phyloP scores from a whole-genome alignment of 2,888 invertebrate genomes.

The Auanema freiburgensis region DNA sequence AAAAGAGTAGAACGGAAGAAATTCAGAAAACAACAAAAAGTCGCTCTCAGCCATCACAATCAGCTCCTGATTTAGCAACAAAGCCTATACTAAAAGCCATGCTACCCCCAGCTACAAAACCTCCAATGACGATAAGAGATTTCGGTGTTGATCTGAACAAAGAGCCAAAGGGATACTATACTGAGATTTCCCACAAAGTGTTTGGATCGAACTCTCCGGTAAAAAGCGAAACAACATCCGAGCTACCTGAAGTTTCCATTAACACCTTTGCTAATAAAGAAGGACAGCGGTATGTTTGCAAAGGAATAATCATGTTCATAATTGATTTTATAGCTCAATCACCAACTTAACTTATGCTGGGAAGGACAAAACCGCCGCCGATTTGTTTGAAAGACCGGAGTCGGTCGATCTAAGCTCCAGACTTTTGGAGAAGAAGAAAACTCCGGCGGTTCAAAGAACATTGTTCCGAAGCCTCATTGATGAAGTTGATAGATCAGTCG shows the following conservation, averaged over 20 bases:
- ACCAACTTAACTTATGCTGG: slow-evolving; percentile 42
- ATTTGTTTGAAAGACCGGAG: slow-evolving; percentile 43
- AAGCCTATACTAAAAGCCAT: slow-evolving; percentile 8
- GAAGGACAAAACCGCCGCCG: slow-evolving; percentile 24
- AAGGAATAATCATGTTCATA: background rate
- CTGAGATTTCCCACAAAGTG: background rate
- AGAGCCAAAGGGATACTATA: slow-evolving; percentile 22
- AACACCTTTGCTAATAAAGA: background rate
- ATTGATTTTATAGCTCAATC: slow-evolving; percentile 22
- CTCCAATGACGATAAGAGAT: slow-evolving; percentile 28
- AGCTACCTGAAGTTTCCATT: background rate
- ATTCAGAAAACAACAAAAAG: slow-evolving; percentile 17
- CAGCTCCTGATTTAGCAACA: background rate
- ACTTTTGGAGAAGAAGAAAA: background rate
- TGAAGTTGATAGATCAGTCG: slow-evolving; percentile 44
- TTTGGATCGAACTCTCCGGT: background rate
- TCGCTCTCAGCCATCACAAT: background rate
- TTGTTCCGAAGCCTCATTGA: background rate
- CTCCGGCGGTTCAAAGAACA: background rate
- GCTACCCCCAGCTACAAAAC: slow-evolving; percentile 14
- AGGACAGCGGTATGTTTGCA: background rate
- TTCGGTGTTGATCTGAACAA: slow-evolving; percentile 39
- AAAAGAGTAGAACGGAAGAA: slow-evolving; percentile 15
- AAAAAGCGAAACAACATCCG: background rate
- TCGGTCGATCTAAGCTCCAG: slow-evolving; percentile 22